These are phyloP conservation scores for Fulica atra DNA, from an alignment of 2,113 vertebrate genomes.

Conservation along the genomic window DNA sequence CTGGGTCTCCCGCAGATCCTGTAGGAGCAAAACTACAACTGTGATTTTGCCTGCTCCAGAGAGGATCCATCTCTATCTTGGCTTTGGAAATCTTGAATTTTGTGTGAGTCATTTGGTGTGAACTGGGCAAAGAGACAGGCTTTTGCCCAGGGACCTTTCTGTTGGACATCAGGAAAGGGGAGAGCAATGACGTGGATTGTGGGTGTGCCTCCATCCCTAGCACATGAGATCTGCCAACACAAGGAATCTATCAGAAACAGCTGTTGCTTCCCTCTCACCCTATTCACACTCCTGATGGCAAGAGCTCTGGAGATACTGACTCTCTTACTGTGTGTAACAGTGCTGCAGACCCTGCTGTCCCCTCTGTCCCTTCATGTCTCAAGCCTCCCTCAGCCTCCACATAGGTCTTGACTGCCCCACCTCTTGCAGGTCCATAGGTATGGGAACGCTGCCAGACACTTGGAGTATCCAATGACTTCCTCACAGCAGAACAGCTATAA, in stretches of 20 bases:
- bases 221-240: neutral
- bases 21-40: neutral
- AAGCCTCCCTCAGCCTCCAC: neutral
- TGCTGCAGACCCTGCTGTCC: neutral
- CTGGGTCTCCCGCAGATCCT: neutral
- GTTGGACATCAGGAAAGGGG: neutral
- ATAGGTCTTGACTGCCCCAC: neutral
- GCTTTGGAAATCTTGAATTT: neutral
- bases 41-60: neutral
- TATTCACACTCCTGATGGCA: neutral
- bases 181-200: accelerated
- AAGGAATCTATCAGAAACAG: neutral
- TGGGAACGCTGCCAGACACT: neutral
- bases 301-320: neutral
- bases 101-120: neutral
- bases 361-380: neutral
- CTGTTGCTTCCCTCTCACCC: neutral
- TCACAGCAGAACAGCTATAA: neutral
- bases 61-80: neutral
- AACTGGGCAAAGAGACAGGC: neutral
- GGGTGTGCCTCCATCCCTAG: neutral
- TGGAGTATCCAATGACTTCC: neutral
- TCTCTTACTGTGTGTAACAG: accelerated
- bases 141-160: neutral
- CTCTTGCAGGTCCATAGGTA: neutral